These are phyloP conservation scores for Brachionus rotundiformis DNA, from an alignment of 1,140 invertebrate genomes.

Conservation along the genomic window DNA sequence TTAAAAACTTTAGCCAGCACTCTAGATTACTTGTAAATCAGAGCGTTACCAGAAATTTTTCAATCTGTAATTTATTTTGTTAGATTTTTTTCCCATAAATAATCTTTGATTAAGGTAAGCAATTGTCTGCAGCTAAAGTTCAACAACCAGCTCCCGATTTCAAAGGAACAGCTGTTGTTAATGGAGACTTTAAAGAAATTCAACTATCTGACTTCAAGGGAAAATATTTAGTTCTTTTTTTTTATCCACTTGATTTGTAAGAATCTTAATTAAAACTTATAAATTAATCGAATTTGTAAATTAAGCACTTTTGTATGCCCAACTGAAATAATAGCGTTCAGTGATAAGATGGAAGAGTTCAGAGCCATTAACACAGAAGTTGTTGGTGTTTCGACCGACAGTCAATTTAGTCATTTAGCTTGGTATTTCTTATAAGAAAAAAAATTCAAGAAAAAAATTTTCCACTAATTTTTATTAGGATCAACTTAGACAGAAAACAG, in stretches of 20 bases:
- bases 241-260: constrained; percentile 88
- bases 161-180: constrained; percentile 82
- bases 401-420: constrained; percentile 91
- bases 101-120: neutral
- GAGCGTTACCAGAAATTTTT: constrained; percentile 2
- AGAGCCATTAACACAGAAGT: constrained; percentile 81
- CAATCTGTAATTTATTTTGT: neutral
- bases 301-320: constrained; percentile 84
- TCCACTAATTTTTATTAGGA: too few species aligned
- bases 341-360: constrained; percentile 85
- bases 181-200: constrained; percentile 86
- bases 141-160: constrained; percentile 71
- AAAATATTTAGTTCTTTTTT: constrained; percentile 92
- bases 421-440: too few species aligned
- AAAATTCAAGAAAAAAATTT: too few species aligned
- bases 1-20: neutral
- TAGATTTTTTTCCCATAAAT: neutral
- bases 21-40: neutral
- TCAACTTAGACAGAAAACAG: constrained; percentile 65
- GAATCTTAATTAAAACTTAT: neutral
- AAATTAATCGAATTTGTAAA: neutral
- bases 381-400: constrained; percentile 88
- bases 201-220: constrained; percentile 84
- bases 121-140: constrained; percentile 28
- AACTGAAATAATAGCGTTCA: constrained; percentile 92